These are phyloP conservation scores for Peromyscus leucopus DNA, from an alignment of 2,113 vertebrate species.

Conservation along the genomic window DNA sequence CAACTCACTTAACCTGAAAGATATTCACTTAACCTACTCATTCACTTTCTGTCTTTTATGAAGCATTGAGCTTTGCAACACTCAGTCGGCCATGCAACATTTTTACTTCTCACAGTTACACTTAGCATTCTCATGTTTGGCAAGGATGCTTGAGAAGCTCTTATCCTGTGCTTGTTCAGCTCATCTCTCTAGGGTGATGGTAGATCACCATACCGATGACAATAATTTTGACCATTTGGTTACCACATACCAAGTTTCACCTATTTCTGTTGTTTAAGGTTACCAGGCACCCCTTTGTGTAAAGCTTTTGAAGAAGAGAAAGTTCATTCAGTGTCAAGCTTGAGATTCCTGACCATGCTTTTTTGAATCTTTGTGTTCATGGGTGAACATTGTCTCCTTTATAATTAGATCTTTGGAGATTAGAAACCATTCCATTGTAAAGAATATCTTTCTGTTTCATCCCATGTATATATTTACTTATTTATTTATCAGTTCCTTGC, in stretches of 20 bases:
- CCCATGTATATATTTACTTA: not conserved
- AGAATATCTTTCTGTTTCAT: not conserved
- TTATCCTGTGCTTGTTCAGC: not conserved
- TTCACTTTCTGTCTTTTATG: not conserved
- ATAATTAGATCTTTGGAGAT: not conserved
- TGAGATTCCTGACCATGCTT: not conserved
- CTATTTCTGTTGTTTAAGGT: conserved; percentile 5
- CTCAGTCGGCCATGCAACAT: not conserved
- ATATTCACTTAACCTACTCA: not conserved
- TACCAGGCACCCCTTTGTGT: not conserved
- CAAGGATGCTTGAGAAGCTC: not conserved
- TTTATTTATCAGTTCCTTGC: not conserved
- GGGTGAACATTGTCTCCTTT: not conserved
- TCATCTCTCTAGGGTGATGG: not conserved
- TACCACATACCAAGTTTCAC: not conserved
- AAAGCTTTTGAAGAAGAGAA: not conserved
- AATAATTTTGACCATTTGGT: not conserved
- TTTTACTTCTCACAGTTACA: not conserved
- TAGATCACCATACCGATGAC: not conserved
- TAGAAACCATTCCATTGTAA: not conserved
- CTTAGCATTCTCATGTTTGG: not conserved
- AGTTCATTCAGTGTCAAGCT: not conserved
- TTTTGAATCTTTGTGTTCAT: not conserved
- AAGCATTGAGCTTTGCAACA: not conserved
- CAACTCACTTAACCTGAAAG: not conserved